A percentile compares a stretch with the other conserved stretches of the same genome.
These are phyloP conservation scores for Sinopyrophorus schimmeli DNA, from an alignment of 2,888 invertebrate genomes.

Conservation along the genomic window DNA sequence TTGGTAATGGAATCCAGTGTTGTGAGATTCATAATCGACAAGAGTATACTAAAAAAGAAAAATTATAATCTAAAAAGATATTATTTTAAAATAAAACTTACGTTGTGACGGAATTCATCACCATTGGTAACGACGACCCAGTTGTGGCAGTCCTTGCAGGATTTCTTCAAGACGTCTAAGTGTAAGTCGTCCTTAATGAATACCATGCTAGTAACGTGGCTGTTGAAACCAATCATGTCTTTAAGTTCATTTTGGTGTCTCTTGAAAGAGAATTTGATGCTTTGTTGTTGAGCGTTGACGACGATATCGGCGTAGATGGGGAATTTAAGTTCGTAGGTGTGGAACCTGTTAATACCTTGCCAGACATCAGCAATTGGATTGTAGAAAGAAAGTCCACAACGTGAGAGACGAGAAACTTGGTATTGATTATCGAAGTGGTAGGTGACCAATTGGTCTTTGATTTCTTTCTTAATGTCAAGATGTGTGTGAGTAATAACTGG, in stretches of 20 bases:
- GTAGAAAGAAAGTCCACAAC: slow-evolving; percentile 51
- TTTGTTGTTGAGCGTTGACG: slow-evolving; percentile 42
- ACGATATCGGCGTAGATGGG: slow-evolving; percentile 44
- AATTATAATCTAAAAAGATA: slow-evolving; percentile 1
- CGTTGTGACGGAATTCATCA: slow-evolving; percentile 37
- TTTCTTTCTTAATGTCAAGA: slow-evolving; percentile 40
- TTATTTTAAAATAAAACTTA: slow-evolving; percentile 36
- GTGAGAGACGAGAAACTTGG: slow-evolving; percentile 46
- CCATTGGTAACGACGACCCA: slow-evolving; percentile 47
- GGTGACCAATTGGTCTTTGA: slow-evolving; percentile 38
- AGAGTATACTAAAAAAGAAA: slow-evolving; percentile 33
- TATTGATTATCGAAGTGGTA: slow-evolving; percentile 43
- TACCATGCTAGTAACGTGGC: slow-evolving; percentile 47
- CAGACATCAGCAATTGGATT: slow-evolving; percentile 55
- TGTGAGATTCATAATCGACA: slow-evolving; percentile 33
- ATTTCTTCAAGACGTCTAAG: slow-evolving; percentile 40
- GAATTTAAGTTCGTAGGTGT: slow-evolving; percentile 43
- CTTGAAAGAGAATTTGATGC: slow-evolving; percentile 45
- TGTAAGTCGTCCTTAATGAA: slow-evolving; percentile 46
- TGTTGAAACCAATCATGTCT: slow-evolving; percentile 44
- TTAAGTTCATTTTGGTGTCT: slow-evolving; percentile 40
- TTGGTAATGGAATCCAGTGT: slow-evolving; percentile 6
- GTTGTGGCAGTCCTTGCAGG: slow-evolving; percentile 46
- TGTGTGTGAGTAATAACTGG: slow-evolving; percentile 42
- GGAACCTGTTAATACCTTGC: slow-evolving; percentile 51